Conservation (phyloP, 2,797 vertebrate genomes). For the Karalla daura region DNA sequence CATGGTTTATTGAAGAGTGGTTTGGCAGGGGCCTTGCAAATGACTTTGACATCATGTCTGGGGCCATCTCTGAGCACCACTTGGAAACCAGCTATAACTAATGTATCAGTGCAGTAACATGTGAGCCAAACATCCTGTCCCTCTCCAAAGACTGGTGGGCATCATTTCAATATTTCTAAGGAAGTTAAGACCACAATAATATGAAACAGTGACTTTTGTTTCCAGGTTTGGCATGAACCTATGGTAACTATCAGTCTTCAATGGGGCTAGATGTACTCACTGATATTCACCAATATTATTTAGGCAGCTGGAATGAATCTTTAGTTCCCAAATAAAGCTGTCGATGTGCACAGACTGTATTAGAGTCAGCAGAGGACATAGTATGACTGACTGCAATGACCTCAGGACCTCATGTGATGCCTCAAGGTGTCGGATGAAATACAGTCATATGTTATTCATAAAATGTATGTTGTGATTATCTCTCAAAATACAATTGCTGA, state of each 20-base stretch:
- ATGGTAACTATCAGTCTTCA: neutral
- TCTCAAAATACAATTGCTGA: neutral
- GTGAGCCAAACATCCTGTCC: neutral
- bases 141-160: neutral
- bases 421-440: neutral
- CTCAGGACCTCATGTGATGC: neutral
- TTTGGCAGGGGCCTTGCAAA: neutral
- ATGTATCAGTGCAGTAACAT: neutral
- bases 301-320: constrained; percentile 4
- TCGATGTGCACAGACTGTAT: neutral
- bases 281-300: constrained; percentile 8
- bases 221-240: neutral
- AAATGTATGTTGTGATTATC: neutral
- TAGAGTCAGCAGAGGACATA: neutral
- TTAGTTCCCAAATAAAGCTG: neutral
- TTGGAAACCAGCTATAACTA: neutral
- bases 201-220: neutral
- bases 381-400: neutral
- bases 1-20: constrained; percentile 2
- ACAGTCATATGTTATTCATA: neutral
- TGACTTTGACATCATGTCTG: neutral
- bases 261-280: neutral
- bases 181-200: neutral
- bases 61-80: neutral
- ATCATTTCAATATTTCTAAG: neutral